These are phyloP conservation scores for Macaca fascicularis DNA, from an alignment of 2,113 vertebrate species.

Conservation along the genomic window T2T-MFA8v1.1 NC_088381.1:70897501-70898000, in stretches of 20 bases:
- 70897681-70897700: not conserved
- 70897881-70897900: not conserved
- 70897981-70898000: not conserved
- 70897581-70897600: not conserved
- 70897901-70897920: not conserved
- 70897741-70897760: not conserved
- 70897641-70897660: not conserved
- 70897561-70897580: not conserved
- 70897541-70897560: not conserved
- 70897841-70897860: accelerated
- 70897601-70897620: not conserved
- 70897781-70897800: not conserved
- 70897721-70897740: not conserved
- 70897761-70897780: not conserved
- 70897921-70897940: not conserved
- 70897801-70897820: too few relatives aligned
- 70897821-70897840: not conserved
- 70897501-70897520: not conserved
- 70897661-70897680: not conserved
- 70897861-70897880: not conserved
- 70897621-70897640: not conserved
- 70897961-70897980: not conserved
- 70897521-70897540: not conserved
- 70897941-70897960: not conserved
- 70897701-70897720: not conserved